Evolutionary conservation across 2,888 invertebrate species (phyloP).

Genomic region (Nomada goodeniana): DNA sequence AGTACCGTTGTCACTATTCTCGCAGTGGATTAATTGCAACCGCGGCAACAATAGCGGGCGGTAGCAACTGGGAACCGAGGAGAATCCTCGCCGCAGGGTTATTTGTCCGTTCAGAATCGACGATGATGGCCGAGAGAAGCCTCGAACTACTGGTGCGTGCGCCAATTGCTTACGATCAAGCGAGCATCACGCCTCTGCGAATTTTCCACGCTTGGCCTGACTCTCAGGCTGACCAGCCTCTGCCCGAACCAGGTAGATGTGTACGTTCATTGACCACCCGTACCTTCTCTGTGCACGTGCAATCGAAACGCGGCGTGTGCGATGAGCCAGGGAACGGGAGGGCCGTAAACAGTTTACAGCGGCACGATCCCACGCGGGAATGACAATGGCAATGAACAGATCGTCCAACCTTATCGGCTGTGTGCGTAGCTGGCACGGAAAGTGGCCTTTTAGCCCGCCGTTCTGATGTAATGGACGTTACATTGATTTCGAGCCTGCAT

Average conservation of each 20-base stretch:
- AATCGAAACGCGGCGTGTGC: background rate
- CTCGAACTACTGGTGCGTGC: constrained; percentile 66
- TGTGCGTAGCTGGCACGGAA: background rate
- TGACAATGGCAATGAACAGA: constrained; percentile 56
- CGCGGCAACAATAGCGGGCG: background rate
- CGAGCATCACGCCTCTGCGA: constrained; percentile 68
- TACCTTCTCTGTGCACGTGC: background rate
- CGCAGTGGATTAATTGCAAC: background rate
- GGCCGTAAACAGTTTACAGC: constrained; percentile 35
- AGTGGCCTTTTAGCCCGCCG: constrained; percentile 13
- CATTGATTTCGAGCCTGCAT: background rate
- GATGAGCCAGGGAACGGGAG: background rate
- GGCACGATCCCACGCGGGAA: constrained; percentile 20
- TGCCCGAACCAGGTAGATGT: constrained; percentile 31
- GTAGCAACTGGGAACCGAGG: background rate
- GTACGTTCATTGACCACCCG: constrained; percentile 12
- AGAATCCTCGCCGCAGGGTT: background rate
- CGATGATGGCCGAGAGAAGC: constrained; percentile 52
- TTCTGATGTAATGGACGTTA: background rate
- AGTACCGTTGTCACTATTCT: too few species aligned
- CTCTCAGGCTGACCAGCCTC: constrained; percentile 8
- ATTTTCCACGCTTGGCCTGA: constrained; percentile 69
- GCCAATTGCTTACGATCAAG: constrained; percentile 71
- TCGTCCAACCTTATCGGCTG: constrained; percentile 31
- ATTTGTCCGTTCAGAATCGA: constrained; percentile 60